Conservation (phyloP, 2,888 invertebrate genomes). For the Parapristionchus giblindavisi region DNA sequence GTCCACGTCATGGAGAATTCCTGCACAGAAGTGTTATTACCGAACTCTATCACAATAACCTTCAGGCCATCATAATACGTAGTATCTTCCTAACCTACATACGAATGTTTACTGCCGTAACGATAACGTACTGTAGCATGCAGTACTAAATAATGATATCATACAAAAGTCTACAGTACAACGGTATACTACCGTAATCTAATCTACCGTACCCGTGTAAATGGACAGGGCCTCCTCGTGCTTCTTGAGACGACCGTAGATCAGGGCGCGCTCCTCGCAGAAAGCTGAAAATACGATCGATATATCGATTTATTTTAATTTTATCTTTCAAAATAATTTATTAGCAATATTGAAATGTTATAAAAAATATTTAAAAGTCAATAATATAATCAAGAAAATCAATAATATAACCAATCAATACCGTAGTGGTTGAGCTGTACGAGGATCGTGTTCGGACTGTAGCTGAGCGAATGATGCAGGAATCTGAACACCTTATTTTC, state of each 20-base stretch:
- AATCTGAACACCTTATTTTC: constrained; percentile 71
- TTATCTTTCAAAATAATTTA: not conserved
- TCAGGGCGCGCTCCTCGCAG: constrained; percentile 91
- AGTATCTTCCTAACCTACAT: not conserved
- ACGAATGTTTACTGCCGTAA: not conserved
- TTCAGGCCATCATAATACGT: not conserved
- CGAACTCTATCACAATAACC: not conserved
- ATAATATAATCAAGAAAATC: not conserved
- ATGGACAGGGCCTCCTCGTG: constrained; percentile 92
- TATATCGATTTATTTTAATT: not conserved
- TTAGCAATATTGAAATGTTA: no score
- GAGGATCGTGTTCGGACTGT: constrained; percentile 60
- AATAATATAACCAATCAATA: constrained; percentile 19
- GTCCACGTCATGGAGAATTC: constrained; percentile 81
- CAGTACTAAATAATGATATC: no score
- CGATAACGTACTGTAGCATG: no score
- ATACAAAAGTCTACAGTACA: no score
- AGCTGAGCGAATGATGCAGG: constrained; percentile 55
- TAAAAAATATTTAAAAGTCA: not conserved
- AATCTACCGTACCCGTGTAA: constrained; percentile 78
- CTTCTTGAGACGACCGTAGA: constrained; percentile 86
- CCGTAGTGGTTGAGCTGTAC: constrained; percentile 57
- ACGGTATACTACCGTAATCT: no score
- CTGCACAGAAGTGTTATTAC: not conserved
- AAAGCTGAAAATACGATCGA: constrained; percentile 74